Evolutionary conservation across 2,797 vertebrate species (phyloP), one percentile per base, ranked within the genome.

Genomic region (Acridotheres tristis): DNA sequence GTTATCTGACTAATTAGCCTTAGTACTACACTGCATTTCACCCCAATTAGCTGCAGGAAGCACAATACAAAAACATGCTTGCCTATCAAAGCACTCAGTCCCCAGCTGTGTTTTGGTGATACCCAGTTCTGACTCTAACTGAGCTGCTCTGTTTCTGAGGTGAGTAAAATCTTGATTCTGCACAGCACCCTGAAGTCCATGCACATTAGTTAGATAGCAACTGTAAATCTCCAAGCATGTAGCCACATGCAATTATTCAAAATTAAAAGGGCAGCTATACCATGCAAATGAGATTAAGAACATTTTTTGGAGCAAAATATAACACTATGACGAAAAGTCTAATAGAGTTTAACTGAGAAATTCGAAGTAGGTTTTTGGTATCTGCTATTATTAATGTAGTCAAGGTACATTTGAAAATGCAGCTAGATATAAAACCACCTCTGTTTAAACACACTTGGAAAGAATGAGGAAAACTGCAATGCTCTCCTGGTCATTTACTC

Each of bases 81-180:
- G 97, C 98, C 98, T 98, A 96, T 98, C 98, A 93, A 98, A 98
- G n/a, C 93, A 85, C 80, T 98, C 98, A 22, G 96, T 98, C 48
- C 95, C 96, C 63, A 99, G 97, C 66, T 98, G 98, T 80, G 97
- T 97, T 96, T 97, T 98, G 61, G 98, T 98, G 91, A 98, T 97
- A 92, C 96, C 98, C 67, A 98, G 96, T 86, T 98, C 98, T 40
- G 96, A 93, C 92, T 98, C 97, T 63, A 98, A 76, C 51, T 98
- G 97, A 40, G 97, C 93, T 51, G 97, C 89, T 30, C 97, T 98
- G 7, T 97, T 98, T 95, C 96, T 98, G 81, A 98, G 95, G 81
- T 98, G 98, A 69, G 97, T 96, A 91, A 98, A 96, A 61, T 98
- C 98, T 92, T 85, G 96, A 73, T 90, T 97, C 74, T 98, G 97